Evolutionary conservation across 1,140 invertebrate species (phyloP).

Genomic region (Alviniconcha marisindica): DNA sequence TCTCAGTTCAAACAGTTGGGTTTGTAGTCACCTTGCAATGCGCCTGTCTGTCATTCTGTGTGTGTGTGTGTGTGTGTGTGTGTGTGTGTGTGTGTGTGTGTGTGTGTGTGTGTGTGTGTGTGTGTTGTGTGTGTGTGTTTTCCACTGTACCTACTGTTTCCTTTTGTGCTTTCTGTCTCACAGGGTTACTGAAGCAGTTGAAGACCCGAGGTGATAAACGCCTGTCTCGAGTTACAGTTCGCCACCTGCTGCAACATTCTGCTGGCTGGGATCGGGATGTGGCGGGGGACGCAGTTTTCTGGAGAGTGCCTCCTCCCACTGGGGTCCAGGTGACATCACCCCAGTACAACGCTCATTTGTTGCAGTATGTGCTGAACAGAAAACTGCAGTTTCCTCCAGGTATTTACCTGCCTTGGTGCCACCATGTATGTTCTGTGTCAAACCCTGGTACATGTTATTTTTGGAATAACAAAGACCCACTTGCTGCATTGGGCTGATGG

Average conservation of each 20-base stretch:
- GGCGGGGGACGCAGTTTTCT: constrained; percentile 64
- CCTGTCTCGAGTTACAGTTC: constrained; percentile 58
- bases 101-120: background rate
- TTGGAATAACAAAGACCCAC: no score
- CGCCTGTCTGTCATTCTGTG: no score
- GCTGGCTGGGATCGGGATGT: constrained; percentile 67
- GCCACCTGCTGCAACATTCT: constrained; percentile 67
- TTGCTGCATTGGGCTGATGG: no score
- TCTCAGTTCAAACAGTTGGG: no score
- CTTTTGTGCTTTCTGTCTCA: background rate
- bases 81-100: background rate
- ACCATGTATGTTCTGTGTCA: no score
- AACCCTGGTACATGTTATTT: no score
- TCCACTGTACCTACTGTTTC: background rate
- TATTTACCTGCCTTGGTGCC: constrained; percentile 35
- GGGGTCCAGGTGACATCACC: constrained; percentile 32
- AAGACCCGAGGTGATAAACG: constrained; percentile 55
- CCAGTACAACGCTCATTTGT: constrained; percentile 46
- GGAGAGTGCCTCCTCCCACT: constrained; percentile 31
- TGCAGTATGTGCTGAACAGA: constrained; percentile 60
- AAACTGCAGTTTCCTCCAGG: constrained; percentile 68
- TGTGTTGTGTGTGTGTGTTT: no score
- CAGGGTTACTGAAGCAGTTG: constrained; percentile 50
- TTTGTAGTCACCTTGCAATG: no score
- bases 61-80: background rate